Conservation (phyloP, 2,113 vertebrate species). For the Cyanoramphus novaezelandiae region DNA sequence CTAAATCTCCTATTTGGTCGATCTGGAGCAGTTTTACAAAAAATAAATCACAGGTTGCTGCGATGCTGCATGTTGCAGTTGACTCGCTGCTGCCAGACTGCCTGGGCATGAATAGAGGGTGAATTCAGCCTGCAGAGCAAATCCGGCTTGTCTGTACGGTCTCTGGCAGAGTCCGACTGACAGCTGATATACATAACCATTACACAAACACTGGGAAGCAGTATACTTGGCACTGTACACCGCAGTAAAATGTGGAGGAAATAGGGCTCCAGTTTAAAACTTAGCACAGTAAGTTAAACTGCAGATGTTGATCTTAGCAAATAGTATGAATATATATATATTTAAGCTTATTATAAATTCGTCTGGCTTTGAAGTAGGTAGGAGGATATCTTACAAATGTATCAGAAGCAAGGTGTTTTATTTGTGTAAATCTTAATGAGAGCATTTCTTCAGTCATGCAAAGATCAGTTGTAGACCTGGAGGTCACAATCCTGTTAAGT, state of each 20-base stretch:
- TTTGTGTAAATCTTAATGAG: background rate
- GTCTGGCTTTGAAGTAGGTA: background rate
- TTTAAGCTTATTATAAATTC: background rate
- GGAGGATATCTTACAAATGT: background rate
- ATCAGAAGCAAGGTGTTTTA: background rate
- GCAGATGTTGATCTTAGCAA: background rate
- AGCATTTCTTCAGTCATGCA: background rate
- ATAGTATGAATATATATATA: accelerated
- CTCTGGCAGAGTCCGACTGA: background rate
- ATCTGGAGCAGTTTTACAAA: background rate
- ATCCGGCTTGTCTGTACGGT: background rate
- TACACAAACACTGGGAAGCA: background rate
- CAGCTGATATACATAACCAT: background rate
- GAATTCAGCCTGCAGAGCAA: background rate
- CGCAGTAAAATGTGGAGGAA: background rate
- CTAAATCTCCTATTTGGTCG: background rate
- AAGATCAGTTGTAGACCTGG: background rate
- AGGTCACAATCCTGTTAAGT: background rate
- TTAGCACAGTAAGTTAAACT: background rate
- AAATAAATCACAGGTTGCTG: background rate
- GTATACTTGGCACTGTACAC: background rate
- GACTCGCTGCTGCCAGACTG: background rate
- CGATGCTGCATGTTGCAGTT: background rate
- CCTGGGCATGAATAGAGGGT: background rate
- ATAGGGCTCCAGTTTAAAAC: background rate